Evolutionary conservation across 2,113 vertebrate species (phyloP), one percentile per base, ranked within the genome.

Genomic region (Spilogale gracilis): DNA sequence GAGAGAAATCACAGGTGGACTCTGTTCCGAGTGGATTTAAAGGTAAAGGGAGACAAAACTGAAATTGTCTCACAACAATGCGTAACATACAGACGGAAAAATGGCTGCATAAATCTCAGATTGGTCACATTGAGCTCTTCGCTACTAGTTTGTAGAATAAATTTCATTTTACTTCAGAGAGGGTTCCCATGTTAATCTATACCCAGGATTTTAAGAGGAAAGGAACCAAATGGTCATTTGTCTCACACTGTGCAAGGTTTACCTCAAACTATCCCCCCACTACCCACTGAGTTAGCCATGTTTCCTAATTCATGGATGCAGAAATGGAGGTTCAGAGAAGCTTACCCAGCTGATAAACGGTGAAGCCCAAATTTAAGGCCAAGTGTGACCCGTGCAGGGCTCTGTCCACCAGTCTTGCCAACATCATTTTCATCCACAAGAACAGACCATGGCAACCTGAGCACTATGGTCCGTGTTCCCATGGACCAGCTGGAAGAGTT

Each of bases 361-460:
- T 25, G 52, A 48, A 71, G 27, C 20, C 67, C 50, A 30, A 45
- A 54, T 48, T 21, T 16, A 54, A 82, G 3, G 5, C 9, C 52
- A 61, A 13, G n/a, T 12, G 2, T 25, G 82, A 85, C 1, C 13
- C 43, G 71, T 50, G 78, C 10, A 67, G 71, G 21, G 18, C 3
- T 90, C 67, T 83, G 14, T 48, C 38, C 30, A 84, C 2, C 67
- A n/a, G 13, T 20, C 27, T n/a, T 65, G 38, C 30, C 17, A 48
- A 50, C 54, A 69, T 10, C 79, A 84, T 48, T 30, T 65, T n/a
- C 17, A 18, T 50, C 58, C 8, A 8, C 2, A 78, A n/a, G 38
- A 61, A 56, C 0, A 4, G 6, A 38, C 7, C 1, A 0, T 12
- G 6, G 1, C 2, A 2, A 25, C 1, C 14, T 43, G 45, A 89